These are phyloP conservation scores for Anagrus nilaparvatae DNA, from an alignment of 1,140 invertebrate genomes.

Conservation along the genomic window DNA sequence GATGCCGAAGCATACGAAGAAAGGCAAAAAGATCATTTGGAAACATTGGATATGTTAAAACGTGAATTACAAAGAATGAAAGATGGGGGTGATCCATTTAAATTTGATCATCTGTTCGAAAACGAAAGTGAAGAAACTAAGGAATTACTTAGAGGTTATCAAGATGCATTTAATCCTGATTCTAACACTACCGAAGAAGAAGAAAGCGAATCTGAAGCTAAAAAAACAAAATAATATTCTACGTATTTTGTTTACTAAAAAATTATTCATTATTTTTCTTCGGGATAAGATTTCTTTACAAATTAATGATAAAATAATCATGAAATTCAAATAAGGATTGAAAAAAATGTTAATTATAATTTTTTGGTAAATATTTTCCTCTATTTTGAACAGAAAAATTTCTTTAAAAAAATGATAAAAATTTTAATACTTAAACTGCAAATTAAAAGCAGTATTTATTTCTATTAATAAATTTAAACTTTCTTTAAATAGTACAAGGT, in stretches of 20 bases:
- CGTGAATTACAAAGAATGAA: slow-evolving; percentile 32
- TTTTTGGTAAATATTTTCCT: too few species aligned
- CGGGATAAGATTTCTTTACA: too few species aligned
- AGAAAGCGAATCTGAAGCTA: neutral
- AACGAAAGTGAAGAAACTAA: slow-evolving; percentile 23
- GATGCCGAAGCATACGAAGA: slow-evolving; percentile 21
- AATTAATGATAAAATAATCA: too few species aligned
- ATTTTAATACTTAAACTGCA: too few species aligned
- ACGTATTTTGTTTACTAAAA: neutral
- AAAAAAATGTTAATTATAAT: too few species aligned
- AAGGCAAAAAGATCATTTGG: slow-evolving; percentile 35
- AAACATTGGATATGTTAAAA: slow-evolving; percentile 37
- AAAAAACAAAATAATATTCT: slow-evolving; percentile 9
- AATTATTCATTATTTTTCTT: neutral
- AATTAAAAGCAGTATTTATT: too few species aligned
- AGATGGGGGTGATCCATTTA: slow-evolving; percentile 30
- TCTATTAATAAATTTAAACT: too few species aligned
- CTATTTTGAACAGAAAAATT: too few species aligned
- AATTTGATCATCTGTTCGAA: slow-evolving; percentile 35
- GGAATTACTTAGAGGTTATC: too few species aligned
- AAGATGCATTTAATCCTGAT: slow-evolving; percentile 10
- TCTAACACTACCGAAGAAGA: slow-evolving; percentile 13
- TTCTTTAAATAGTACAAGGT: too few species aligned
- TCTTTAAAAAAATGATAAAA: too few species aligned
- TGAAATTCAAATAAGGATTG: too few species aligned